Percentiles rank a stretch among this genome's conserved stretches.
Evolutionary conservation across 2,888 invertebrate species (phyloP).

Genomic region (Acanthacorydalis orientalis): DNA sequence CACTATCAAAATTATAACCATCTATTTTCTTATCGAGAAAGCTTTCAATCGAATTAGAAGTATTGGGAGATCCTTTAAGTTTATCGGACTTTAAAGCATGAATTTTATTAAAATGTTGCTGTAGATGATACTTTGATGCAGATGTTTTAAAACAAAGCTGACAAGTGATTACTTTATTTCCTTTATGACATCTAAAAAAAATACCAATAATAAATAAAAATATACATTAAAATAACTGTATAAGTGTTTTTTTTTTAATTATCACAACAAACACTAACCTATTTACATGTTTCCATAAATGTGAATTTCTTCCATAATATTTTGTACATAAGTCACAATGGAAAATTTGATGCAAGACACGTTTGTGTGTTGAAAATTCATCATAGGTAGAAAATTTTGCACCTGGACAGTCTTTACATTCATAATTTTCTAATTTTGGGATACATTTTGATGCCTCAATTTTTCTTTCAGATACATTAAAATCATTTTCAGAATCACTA

Average conservation of each 20-base stretch:
- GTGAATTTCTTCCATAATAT: constrained; percentile 39
- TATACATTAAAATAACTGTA: no score
- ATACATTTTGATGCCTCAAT: no score
- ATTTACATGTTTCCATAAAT: constrained; percentile 44
- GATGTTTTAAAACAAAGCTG: constrained; percentile 38
- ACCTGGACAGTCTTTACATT: constrained; percentile 9
- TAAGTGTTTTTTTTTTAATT: not conserved
- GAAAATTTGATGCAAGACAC: constrained; percentile 33
- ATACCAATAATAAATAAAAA: no score
- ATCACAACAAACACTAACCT: constrained; percentile 26
- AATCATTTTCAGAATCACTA: not conserved
- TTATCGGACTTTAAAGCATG: constrained; percentile 25
- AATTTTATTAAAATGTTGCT: constrained; percentile 36
- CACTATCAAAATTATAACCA: constrained; percentile 20
- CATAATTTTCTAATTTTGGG: constrained; percentile 9
- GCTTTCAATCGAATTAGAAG: constrained; percentile 13
- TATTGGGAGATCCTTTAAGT: constrained; percentile 12
- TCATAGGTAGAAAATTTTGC: constrained; percentile 28
- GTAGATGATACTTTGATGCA: constrained; percentile 36
- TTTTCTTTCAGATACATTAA: not conserved
- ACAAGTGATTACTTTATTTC: constrained; percentile 40
- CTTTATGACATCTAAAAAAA: constrained; percentile 16
- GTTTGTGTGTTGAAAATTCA: constrained; percentile 33
- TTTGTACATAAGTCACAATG: constrained; percentile 43
- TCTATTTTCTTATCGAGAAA: constrained; percentile 22